Conservation (phyloP, 1,140 invertebrate genomes). For the Hyles euphorbiae region DNA sequence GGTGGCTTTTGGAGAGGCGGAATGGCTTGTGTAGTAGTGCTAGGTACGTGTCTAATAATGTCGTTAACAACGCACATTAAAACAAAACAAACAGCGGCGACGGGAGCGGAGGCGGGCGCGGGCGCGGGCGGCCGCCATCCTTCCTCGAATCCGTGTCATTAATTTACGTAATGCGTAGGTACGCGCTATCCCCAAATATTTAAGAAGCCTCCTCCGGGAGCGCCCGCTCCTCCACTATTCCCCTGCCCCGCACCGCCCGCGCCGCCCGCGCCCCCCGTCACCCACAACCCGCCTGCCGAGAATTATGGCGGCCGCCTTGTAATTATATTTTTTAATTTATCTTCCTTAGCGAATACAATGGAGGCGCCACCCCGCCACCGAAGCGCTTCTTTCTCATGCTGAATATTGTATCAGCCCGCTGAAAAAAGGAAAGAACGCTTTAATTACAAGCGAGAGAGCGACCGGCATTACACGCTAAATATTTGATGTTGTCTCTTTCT, state of each 20-base stretch:
- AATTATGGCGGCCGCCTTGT: slow-evolving; percentile 77
- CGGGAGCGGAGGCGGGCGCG: slow-evolving; percentile 29
- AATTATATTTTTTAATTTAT: slow-evolving; percentile 79
- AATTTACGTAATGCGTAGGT: slow-evolving; percentile 75
- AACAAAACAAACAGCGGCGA: slow-evolving; percentile 69
- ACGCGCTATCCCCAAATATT: slow-evolving; percentile 75
- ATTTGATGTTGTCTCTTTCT: slow-evolving; percentile 73
- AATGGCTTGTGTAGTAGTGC: slow-evolving; percentile 24
- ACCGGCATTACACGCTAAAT: slow-evolving; percentile 69
- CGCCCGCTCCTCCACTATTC: slow-evolving; percentile 69
- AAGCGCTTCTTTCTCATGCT: slow-evolving; percentile 72
- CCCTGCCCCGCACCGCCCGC: slow-evolving; percentile 40
- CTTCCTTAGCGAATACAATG: slow-evolving; percentile 77
- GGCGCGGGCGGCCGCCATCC: slow-evolving; percentile 63
- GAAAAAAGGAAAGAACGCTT: slow-evolving; percentile 75
- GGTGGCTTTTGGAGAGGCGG: slow-evolving; percentile 45
- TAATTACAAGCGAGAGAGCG: slow-evolving; percentile 74
- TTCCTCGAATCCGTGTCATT: slow-evolving; percentile 75
- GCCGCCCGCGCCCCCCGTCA: slow-evolving; percentile 28
- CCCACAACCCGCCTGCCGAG: slow-evolving; percentile 66
- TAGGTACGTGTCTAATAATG: slow-evolving; percentile 62
- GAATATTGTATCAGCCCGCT: slow-evolving; percentile 74
- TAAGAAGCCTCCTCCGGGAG: slow-evolving; percentile 74
- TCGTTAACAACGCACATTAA: slow-evolving; percentile 74
- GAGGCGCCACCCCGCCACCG: slow-evolving; percentile 71